Conservation (phyloP, 1,140 invertebrate genomes). For the Colletes gigas region DNA sequence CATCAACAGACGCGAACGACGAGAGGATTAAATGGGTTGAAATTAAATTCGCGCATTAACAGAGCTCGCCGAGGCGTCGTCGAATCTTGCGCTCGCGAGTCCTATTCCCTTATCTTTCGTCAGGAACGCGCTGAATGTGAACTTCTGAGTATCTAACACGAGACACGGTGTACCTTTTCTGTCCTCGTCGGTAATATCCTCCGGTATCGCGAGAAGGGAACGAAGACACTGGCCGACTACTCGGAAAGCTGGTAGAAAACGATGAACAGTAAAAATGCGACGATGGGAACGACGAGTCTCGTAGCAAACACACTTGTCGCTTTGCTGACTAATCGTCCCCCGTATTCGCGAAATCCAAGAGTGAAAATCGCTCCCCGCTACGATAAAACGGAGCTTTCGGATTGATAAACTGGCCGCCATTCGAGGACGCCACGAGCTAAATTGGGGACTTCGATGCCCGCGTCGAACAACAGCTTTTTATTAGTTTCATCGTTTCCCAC, state of each 20-base stretch:
- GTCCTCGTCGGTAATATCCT: slow-evolving; percentile 46
- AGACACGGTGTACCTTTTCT: slow-evolving; percentile 65
- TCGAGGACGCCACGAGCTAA: neutral
- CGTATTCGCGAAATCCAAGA: slow-evolving; percentile 11
- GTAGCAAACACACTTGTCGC: slow-evolving; percentile 32
- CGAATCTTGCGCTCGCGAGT: slow-evolving; percentile 10
- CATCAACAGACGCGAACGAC: no score
- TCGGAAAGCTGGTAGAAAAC: slow-evolving; percentile 21
- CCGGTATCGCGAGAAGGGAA: slow-evolving; percentile 4
- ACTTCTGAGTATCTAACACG: slow-evolving; percentile 72
- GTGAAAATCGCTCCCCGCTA: neutral
- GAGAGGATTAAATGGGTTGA: no score
- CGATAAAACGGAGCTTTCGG: neutral
- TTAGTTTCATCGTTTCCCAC: no score
- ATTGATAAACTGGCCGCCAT: neutral
- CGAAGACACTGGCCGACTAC: slow-evolving; percentile 20
- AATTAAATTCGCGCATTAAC: no score
- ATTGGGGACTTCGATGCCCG: neutral
- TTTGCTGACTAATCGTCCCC: slow-evolving; percentile 40
- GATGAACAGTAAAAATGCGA: slow-evolving; percentile 9
- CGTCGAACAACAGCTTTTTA: no score
- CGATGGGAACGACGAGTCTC: slow-evolving; percentile 27
- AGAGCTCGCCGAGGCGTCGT: neutral
- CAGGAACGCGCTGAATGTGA: slow-evolving; percentile 68
- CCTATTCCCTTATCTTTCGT: slow-evolving; percentile 28